phyloP scores from a whole-genome alignment of 92 coral and sea anemone genomes.

The Zoanthus solanderi region DNA sequence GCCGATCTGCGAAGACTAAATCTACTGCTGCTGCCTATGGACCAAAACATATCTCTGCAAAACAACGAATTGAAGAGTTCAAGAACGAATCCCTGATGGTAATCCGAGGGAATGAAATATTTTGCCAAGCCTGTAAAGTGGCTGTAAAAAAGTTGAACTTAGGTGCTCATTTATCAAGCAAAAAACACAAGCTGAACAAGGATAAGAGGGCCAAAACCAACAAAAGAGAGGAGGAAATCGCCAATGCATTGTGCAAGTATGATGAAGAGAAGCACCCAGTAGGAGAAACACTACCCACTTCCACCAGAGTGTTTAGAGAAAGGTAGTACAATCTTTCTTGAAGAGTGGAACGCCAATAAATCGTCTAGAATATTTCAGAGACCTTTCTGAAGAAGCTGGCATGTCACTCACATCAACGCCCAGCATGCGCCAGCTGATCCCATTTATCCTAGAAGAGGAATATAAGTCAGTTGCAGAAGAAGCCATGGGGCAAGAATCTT shows the following conservation, averaged over 20 bases:
- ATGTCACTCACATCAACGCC: slow-evolving; percentile 43
- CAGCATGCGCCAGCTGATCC: slow-evolving; percentile 58
- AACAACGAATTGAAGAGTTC: slow-evolving; percentile 38
- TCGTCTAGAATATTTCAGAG: slow-evolving; percentile 48
- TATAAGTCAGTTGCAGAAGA: slow-evolving; percentile 46
- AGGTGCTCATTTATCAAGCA: background rate
- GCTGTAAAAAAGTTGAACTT: slow-evolving; percentile 35
- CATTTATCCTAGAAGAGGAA: slow-evolving; percentile 61
- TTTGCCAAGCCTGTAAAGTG: slow-evolving; percentile 56
- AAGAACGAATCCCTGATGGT: slow-evolving; percentile 41
- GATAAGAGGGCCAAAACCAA: slow-evolving; percentile 4
- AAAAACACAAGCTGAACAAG: slow-evolving; percentile 49
- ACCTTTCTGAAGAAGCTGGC: slow-evolving; percentile 59
- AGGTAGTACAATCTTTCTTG: slow-evolving; percentile 27
- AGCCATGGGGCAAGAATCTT: slow-evolving; percentile 43
- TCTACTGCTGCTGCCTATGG: slow-evolving; percentile 33
- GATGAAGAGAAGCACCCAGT: slow-evolving; percentile 50
- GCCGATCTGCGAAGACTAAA: slow-evolving; percentile 46
- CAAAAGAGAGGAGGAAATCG: slow-evolving; percentile 41
- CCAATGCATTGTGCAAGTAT: slow-evolving; percentile 57
- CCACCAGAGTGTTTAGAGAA: slow-evolving; percentile 1
- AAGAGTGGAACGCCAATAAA: slow-evolving; percentile 59
- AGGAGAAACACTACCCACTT: slow-evolving; percentile 43
- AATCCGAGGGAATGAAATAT: slow-evolving; percentile 32
- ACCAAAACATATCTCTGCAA: slow-evolving; percentile 32